Base-by-base conservation (phyloP, 2,888 invertebrate species). In the Gastracanthus pulcherrimus region DNA sequence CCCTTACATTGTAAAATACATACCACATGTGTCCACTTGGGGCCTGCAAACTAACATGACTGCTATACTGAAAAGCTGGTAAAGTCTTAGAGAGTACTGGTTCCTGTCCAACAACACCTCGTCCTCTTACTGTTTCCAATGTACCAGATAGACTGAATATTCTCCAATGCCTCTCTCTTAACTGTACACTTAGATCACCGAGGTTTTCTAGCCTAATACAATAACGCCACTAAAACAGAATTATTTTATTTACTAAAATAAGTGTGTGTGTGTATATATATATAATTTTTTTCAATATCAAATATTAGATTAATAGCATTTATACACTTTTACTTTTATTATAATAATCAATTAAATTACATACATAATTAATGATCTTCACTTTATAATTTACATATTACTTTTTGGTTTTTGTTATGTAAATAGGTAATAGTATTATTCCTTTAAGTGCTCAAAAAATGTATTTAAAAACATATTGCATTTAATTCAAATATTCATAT, bases 21-120 rank as follows among this genome's bases (percentile, higher is more conserved):
- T 90, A 98, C 98, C 98, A 98, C 98, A 98, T 98, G 90, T 99
- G 99, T 9, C 99, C 99, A 90, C 98, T 98, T 55, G 98, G 98
- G 78, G 98, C 98, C 93, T 99, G 98, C 85, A 99, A 93, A 87
- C 98, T 98, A 75, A 99, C 98, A 92, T 99, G 98, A 91, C 98
- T 98, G 91, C 97, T 98, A 92, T 99, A 99, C 92, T 99, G 99
- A 93, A 99, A 99, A 87, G 98, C 98, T 81, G 99, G 98, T 86
- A 97, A 93, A 83, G 95, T 94, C 82, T 96, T 94, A 62, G 98
- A 97, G 80, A 99, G 93, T 83, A 98, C 95, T 58, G 99, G 99
- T 93, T 99, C 99, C 93, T 99, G 98, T 0, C 99, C 99, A n/a
- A 99, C 98, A 70, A 99, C 98, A 58, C 98, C 99, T 88, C 98